Evolutionary conservation across 2,888 invertebrate species (phyloP).

Genomic region (Sympetrum striolatum): DNA sequence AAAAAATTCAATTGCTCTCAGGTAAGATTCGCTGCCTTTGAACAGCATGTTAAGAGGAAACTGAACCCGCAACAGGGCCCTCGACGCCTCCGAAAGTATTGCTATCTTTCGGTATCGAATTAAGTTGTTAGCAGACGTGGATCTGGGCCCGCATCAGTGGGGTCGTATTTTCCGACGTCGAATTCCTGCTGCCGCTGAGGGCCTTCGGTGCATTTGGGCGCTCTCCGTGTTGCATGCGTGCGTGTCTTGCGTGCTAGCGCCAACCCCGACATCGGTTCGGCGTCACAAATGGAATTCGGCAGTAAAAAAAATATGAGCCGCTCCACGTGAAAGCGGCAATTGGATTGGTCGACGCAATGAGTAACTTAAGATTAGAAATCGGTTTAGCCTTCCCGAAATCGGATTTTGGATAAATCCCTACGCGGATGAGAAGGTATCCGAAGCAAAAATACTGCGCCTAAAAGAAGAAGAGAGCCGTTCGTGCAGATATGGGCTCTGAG

Average conservation of each 20-base stretch:
- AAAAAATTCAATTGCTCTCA: too few relatives aligned
- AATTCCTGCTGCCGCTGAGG: not conserved
- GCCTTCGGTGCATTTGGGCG: not conserved
- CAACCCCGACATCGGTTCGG: not conserved
- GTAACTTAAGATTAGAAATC: not conserved
- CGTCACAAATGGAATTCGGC: not conserved
- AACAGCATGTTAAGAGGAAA: too few relatives aligned
- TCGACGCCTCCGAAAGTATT: not conserved
- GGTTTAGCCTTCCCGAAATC: not conserved
- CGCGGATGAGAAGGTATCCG: not conserved
- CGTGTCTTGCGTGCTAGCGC: not conserved
- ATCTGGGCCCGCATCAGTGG: not conserved
- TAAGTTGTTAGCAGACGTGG: not conserved
- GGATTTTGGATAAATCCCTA: not conserved
- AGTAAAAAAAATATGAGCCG: not conserved
- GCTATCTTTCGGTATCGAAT: not conserved
- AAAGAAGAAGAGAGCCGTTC: not conserved
- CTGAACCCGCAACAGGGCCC: too few relatives aligned
- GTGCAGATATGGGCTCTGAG: too few relatives aligned
- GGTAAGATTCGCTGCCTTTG: too few relatives aligned
- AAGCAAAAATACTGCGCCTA: not conserved
- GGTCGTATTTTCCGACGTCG: not conserved
- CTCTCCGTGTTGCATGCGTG: not conserved
- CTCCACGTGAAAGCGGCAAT: not conserved
- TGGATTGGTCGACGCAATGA: not conserved